Evolutionary conservation across 2,888 invertebrate genomes (phyloP), one percentile per base, ranked within the genome.

Genomic region (Dryobota labecula): DNA sequence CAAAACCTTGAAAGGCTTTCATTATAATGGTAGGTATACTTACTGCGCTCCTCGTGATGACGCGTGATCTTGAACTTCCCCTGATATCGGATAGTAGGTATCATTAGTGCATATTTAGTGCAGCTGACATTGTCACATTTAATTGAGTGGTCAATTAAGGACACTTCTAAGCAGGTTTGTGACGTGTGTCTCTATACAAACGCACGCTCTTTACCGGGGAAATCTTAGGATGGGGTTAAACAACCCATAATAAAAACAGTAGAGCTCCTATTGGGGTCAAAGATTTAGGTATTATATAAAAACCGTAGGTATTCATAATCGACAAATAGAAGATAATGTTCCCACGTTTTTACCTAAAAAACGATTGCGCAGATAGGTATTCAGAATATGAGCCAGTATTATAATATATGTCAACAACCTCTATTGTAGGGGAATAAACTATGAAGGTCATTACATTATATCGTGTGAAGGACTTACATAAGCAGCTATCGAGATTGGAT

Each of bases 391-490:
- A 83, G 77, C 86, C 78, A 87, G 80, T 87, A 84, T 82, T 78
- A 76, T 76, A 60, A 76, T 76, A 60, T 84, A 77, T 86, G 83
- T 82, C 85, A 85, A 76, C 67, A 78, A 67, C 71, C 71, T 77
- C 67, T 84, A 87, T 82, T 82, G 79, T 84, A 88, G 88, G 92
- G 89, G 87, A 90, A 88, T 87, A 89, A 91, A 91, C 92, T 92
- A 83, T 87, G 89, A 94, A 95, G 94, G 94, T 93, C 93, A 89
- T 84, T 85, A 88, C 85, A 89, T 89, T 89, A 92, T 89, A 87
- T 82, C 85, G 81, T 75, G 88, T 90, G 91, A 90, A 90, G 91
- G 89, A 90, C 90, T 94, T 93, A 91, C 90, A 90, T 94, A 93
- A 94, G 90, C 87, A 86, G 80, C 82, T 76, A 87, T 88, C 87